Evolutionary conservation across 2,797 vertebrate species (phyloP).

Genomic region (Micropoecilia bifurca): DNA sequence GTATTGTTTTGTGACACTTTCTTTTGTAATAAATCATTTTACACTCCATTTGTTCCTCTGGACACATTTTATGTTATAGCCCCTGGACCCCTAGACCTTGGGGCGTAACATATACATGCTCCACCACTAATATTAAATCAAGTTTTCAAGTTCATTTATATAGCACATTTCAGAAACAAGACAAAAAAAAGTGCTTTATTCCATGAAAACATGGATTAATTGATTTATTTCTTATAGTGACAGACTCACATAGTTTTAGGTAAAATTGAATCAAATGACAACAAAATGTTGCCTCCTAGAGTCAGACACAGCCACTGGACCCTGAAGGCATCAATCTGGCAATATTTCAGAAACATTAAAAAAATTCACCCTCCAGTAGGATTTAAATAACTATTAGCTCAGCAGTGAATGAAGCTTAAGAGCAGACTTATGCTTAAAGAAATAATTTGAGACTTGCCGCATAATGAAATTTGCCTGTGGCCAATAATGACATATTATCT

Average conservation of each 20-base stretch:
- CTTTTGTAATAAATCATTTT: too few relatives aligned
- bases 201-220: too few relatives aligned
- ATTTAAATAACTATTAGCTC: slow-evolving; percentile 67
- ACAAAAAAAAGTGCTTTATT: too few relatives aligned
- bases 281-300: slow-evolving; percentile 17
- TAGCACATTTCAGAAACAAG: too few relatives aligned
- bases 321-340: slow-evolving; percentile 39
- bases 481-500: slow-evolving; percentile 80
- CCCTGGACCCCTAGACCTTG: too few relatives aligned
- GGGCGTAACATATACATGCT: neutral
- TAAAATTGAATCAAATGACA: neutral
- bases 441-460: slow-evolving; percentile 74
- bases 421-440: slow-evolving; percentile 78
- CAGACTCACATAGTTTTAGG: neutral
- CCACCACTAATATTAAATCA: neutral
- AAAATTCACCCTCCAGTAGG: slow-evolving; percentile 57
- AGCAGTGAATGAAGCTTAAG: slow-evolving; percentile 66
- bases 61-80: too few relatives aligned
- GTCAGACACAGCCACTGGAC: slow-evolving; percentile 22
- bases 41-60: too few relatives aligned
- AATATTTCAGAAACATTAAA: slow-evolving; percentile 57
- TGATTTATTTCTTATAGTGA: too few relatives aligned
- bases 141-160: too few relatives aligned
- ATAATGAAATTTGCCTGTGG: slow-evolving; percentile 78
- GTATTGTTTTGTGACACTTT: too few relatives aligned